These are phyloP conservation scores for Boleophthalmus pectinirostris DNA, from an alignment of 2,113 vertebrate species.

Conservation along the genomic window DNA sequence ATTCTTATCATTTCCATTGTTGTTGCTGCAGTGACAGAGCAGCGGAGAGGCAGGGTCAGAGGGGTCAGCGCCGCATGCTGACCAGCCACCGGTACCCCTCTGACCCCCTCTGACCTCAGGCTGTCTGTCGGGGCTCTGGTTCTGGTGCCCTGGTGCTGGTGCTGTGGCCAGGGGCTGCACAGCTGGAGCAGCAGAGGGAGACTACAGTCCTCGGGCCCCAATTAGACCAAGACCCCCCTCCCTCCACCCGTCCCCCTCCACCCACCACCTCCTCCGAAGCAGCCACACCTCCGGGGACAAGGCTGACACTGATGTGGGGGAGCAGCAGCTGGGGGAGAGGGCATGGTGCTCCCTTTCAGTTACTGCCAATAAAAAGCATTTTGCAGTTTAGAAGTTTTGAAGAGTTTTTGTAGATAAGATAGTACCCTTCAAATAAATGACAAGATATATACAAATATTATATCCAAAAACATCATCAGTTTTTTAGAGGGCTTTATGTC, in stretches of 20 bases:
- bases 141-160: slow-evolving; percentile 18
- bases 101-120: slow-evolving; percentile 66
- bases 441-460: too few species aligned
- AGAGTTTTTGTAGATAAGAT: background rate
- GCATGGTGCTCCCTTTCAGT: slow-evolving; percentile 73
- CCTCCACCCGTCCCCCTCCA: background rate
- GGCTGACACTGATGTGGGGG: slow-evolving; percentile 74
- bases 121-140: slow-evolving; percentile 57
- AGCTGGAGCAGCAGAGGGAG: slow-evolving; percentile 65
- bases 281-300: slow-evolving; percentile 46
- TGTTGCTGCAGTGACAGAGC: slow-evolving; percentile 26
- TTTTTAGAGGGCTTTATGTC: too few species aligned
- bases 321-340: slow-evolving; percentile 79
- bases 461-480: too few species aligned
- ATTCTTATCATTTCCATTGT: background rate
- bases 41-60: slow-evolving; percentile 36
- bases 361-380: slow-evolving; percentile 68
- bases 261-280: background rate
- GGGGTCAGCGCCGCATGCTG: slow-evolving; percentile 31
- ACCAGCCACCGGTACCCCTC: slow-evolving; percentile 57
- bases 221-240: slow-evolving; percentile 64
- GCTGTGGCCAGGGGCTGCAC: slow-evolving; percentile 55
- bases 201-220: slow-evolving; percentile 62
- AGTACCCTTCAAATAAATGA: too few species aligned
- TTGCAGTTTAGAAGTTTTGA: too few species aligned